phyloP scores from a whole-genome alignment of 1,140 invertebrate species.

The Centruroides vittatus region DNA sequence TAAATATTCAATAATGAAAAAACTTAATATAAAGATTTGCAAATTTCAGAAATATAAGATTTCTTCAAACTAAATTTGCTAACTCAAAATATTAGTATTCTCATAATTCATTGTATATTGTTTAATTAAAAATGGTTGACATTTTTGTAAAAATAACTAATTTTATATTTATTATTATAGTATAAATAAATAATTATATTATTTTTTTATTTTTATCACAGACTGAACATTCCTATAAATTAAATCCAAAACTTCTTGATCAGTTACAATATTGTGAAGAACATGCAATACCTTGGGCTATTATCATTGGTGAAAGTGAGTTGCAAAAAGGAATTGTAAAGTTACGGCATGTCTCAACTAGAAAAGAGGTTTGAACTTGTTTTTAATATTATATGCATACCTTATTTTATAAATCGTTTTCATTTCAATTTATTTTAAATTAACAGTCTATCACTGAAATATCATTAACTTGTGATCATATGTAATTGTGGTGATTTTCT shows the following conservation, averaged over 20 bases:
- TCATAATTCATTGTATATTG: too few relatives aligned
- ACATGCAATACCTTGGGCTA: slow-evolving; percentile 68
- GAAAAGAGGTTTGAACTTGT: slow-evolving; percentile 44
- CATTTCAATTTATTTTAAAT: background rate
- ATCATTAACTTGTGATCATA: too few relatives aligned
- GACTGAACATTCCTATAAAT: slow-evolving; percentile 87
- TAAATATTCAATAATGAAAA: too few relatives aligned
- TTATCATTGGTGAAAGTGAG: slow-evolving; percentile 87
- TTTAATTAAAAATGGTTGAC: too few relatives aligned
- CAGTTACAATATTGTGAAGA: slow-evolving; percentile 95
- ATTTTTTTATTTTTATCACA: slow-evolving; percentile 20
- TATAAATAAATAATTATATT: background rate
- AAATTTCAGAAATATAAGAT: too few relatives aligned
- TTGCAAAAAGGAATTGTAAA: slow-evolving; percentile 71
- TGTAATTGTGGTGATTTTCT: too few relatives aligned
- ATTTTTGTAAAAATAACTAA: background rate
- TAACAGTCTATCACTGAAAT: too few relatives aligned
- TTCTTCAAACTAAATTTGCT: too few relatives aligned
- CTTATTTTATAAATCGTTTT: background rate
- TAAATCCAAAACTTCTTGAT: slow-evolving; percentile 78
- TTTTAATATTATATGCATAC: background rate
- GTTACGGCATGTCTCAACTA: slow-evolving; percentile 53
- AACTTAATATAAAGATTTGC: too few relatives aligned
- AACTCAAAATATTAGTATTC: too few relatives aligned
- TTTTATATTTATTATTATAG: background rate